Evolutionary conservation across 2,888 invertebrate species (phyloP).

Genomic region (Pharmacophagus antenor): DNA sequence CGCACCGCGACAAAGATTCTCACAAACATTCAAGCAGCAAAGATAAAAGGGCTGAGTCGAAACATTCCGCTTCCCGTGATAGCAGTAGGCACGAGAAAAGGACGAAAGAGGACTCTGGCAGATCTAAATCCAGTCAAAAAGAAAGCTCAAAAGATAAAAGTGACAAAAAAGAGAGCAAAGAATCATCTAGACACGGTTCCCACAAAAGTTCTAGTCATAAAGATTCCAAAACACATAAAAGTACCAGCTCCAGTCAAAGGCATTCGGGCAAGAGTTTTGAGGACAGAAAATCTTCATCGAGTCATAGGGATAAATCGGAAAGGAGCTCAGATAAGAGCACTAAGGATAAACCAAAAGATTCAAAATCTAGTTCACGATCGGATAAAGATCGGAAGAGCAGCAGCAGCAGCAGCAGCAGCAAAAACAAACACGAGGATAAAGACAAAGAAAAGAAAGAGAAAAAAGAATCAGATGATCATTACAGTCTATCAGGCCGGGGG

Average conservation of each 20-base stretch:
- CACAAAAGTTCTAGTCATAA: constrained; percentile 62
- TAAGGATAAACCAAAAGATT: constrained; percentile 59
- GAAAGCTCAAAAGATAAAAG: constrained; percentile 59
- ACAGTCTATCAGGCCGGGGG: constrained; percentile 83
- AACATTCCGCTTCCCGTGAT: constrained; percentile 64
- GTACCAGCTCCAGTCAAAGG: constrained; percentile 41
- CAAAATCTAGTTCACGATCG: constrained; percentile 63
- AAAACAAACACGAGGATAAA: constrained; percentile 69
- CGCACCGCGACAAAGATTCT: constrained; percentile 66
- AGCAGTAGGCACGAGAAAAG: constrained; percentile 64
- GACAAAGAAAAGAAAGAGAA: constrained; percentile 70
- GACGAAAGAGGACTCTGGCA: constrained; percentile 60
- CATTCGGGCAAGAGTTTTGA: constrained; percentile 63
- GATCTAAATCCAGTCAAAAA: constrained; percentile 59
- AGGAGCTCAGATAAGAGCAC: constrained; percentile 54
- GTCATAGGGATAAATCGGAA: constrained; percentile 60
- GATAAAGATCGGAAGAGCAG: constrained; percentile 69
- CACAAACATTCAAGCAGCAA: constrained; percentile 66
- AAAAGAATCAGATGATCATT: constrained; percentile 86
- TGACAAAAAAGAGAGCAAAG: constrained; percentile 64
- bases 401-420: constrained; percentile 61
- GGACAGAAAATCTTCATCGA: constrained; percentile 61
- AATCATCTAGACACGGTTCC: constrained; percentile 66
- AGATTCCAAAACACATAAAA: constrained; percentile 62
- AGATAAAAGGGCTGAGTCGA: constrained; percentile 64